These are phyloP conservation scores for Clunio marinus DNA, from an alignment of 2,888 invertebrate species.

Conservation along the genomic window DNA sequence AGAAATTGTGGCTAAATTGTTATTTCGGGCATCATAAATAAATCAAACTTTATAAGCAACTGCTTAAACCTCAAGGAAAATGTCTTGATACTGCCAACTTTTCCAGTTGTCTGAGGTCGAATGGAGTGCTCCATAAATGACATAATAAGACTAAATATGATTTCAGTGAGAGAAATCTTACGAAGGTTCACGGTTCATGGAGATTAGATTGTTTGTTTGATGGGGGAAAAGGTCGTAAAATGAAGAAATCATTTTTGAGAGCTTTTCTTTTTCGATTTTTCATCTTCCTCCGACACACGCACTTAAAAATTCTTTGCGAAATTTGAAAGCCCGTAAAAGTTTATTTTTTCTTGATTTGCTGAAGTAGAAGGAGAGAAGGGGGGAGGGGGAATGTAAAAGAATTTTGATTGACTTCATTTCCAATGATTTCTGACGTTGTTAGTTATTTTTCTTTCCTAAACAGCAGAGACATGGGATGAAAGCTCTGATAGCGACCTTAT, in stretches of 20 bases:
- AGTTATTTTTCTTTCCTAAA: neutral
- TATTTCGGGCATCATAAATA: neutral
- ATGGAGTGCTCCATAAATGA: neutral
- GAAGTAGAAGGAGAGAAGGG: slow-evolving; percentile 2
- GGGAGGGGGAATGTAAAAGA: neutral
- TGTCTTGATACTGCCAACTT: slow-evolving; percentile 16
- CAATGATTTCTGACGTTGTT: slow-evolving; percentile 28
- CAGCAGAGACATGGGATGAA: neutral
- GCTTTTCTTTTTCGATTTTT: slow-evolving; percentile 21
- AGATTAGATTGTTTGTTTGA: slow-evolving; percentile 35
- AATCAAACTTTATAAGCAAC: neutral
- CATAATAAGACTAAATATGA: slow-evolving; percentile 33
- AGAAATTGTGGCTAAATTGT: neutral
- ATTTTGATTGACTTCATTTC: slow-evolving; percentile 37
- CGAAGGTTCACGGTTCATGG: slow-evolving; percentile 32
- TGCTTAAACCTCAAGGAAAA: slow-evolving; percentile 14
- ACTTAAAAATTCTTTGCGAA: neutral
- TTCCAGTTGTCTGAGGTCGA: neutral
- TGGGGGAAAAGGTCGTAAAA: slow-evolving; percentile 36
- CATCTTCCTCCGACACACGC: neutral
- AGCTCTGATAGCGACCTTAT: neutral
- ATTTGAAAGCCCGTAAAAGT: neutral
- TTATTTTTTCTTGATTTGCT: too few relatives aligned
- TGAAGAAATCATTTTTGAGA: slow-evolving; percentile 31
- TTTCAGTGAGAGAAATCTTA: neutral